Conservation (phyloP, 2,888 invertebrate species). For the Cerceris rybyensis region DNA sequence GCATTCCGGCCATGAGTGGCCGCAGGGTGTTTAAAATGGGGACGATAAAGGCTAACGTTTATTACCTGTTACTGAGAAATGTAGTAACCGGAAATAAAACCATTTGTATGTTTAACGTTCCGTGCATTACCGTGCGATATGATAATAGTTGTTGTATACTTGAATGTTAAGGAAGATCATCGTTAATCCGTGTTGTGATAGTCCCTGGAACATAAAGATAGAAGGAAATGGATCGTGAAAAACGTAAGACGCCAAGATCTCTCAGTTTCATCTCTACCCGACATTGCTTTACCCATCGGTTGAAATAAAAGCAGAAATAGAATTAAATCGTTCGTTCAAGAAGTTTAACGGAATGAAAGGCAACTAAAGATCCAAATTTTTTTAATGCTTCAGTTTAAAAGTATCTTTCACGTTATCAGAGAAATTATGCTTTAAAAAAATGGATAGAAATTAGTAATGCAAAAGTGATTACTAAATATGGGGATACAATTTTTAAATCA, state of each 20-base stretch:
- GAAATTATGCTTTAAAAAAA: no score
- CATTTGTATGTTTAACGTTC: slow-evolving; percentile 67
- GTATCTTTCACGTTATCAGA: no score
- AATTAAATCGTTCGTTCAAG: no score
- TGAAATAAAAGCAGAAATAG: slow-evolving; percentile 1
- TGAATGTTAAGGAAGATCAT: slow-evolving; percentile 52
- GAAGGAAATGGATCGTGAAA: slow-evolving; percentile 63
- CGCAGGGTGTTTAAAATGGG: slow-evolving; percentile 54
- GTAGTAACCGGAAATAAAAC: slow-evolving; percentile 65
- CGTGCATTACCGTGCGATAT: slow-evolving; percentile 58
- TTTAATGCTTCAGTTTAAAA: no score
- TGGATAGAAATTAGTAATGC: no score
- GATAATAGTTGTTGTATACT: slow-evolving; percentile 50
- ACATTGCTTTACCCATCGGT: slow-evolving; percentile 12
- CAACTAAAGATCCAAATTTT: no score
- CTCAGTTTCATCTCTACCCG: slow-evolving; percentile 19
- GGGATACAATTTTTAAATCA: no score
- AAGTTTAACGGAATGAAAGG: no score
- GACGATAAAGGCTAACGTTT: slow-evolving; percentile 66
- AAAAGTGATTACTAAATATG: no score
- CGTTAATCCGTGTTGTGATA: slow-evolving; percentile 57
- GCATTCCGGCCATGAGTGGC: slow-evolving; percentile 55
- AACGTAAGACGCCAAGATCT: slow-evolving; percentile 39
- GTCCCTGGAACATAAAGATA: slow-evolving; percentile 41
- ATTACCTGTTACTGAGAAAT: slow-evolving; percentile 65